These are phyloP conservation scores for Onychomys torridus DNA, from an alignment of 2,797 vertebrate species.

Conservation along the genomic window DNA sequence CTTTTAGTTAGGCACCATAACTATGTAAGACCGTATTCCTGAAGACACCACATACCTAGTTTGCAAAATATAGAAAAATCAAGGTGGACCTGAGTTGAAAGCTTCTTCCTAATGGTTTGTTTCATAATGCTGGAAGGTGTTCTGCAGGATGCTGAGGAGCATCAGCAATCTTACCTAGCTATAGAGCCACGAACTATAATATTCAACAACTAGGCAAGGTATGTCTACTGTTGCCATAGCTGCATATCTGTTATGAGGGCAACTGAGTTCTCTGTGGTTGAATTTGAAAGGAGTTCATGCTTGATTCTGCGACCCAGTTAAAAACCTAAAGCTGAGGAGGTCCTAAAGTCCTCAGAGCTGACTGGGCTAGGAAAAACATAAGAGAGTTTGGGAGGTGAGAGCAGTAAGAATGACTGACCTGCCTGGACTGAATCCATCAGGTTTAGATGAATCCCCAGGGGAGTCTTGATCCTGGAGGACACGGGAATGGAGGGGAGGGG, in stretches of 20 bases:
- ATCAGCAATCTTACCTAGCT: not conserved
- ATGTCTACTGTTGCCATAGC: not conserved
- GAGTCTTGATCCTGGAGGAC: no score
- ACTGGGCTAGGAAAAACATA: not conserved
- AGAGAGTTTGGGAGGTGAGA: not conserved
- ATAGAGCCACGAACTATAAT: not conserved
- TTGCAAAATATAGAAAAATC: not conserved
- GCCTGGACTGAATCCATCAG: no score
- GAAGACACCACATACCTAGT: no score
- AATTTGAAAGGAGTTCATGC: not conserved
- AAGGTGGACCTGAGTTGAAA: not conserved
- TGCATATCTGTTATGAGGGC: not conserved
- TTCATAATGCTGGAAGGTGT: not conserved
- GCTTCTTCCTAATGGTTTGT: not conserved
- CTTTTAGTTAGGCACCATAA: not conserved
- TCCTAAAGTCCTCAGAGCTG: not conserved
- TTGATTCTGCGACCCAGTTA: not conserved
- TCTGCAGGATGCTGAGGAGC: not conserved
- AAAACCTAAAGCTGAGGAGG: not conserved
- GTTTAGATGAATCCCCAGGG: no score
- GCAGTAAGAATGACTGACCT: no score
- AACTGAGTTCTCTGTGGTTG: not conserved
- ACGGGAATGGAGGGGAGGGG: no score
- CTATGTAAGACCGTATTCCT: not conserved
- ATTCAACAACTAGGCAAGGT: not conserved